These are phyloP conservation scores for Chiroxiphia lanceolata DNA, from an alignment of 2,797 vertebrate genomes.

Conservation along the genomic window DNA sequence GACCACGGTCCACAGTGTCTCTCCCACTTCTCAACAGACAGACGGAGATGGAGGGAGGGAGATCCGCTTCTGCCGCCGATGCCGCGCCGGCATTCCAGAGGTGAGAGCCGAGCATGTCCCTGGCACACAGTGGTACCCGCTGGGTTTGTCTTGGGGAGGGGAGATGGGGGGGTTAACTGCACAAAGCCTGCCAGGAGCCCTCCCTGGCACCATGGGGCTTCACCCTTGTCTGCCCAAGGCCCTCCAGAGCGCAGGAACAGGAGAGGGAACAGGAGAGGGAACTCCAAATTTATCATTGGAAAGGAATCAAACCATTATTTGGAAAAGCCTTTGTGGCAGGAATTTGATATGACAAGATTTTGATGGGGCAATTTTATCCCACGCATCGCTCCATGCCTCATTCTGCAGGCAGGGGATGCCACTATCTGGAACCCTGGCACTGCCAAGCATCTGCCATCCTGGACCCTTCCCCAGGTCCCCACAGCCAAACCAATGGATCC, in stretches of 20 bases:
- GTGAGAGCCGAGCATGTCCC: background rate
- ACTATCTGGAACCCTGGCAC: background rate
- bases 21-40: background rate
- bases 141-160: background rate
- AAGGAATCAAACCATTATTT: background rate
- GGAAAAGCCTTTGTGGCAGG: background rate
- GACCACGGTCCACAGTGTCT: background rate
- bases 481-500: accelerated
- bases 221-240: background rate
- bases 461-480: accelerated
- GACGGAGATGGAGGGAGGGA: background rate
- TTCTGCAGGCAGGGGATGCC: background rate
- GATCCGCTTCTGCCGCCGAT: background rate
- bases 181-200: slow-evolving; percentile 6
- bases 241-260: accelerated
- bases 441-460: background rate
- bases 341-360: background rate
- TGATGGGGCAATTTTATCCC: too few relatives aligned
- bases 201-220: background rate
- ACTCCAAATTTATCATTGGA: accelerated
- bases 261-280: background rate
- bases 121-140: accelerated
- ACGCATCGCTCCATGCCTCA: accelerated
- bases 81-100: accelerated
- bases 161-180: accelerated